Conservation (phyloP, 1,140 invertebrate genomes). For the Euura lappo region DNA sequence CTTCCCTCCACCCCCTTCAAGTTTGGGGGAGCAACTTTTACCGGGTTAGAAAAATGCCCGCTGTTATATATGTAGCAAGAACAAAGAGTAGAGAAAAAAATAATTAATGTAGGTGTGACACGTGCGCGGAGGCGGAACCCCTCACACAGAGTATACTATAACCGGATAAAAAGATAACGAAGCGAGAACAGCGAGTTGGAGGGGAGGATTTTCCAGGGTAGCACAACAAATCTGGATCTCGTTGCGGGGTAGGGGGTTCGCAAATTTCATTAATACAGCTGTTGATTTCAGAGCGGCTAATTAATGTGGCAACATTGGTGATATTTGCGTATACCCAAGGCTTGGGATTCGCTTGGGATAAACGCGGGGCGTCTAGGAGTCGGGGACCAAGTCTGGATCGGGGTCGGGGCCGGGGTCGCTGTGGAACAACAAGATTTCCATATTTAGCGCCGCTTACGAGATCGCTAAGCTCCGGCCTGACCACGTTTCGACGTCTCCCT, state of each 20-base stretch:
- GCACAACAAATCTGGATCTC: neutral
- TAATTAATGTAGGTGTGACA: slow-evolving; percentile 52
- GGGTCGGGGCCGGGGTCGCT: slow-evolving; percentile 35
- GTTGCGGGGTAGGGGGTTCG: neutral
- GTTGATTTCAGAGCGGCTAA: slow-evolving; percentile 32
- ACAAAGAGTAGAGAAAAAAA: slow-evolving; percentile 45
- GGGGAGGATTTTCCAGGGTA: neutral
- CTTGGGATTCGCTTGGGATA: neutral
- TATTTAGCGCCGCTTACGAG: slow-evolving; percentile 42
- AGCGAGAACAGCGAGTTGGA: slow-evolving; percentile 31
- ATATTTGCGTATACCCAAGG: slow-evolving; percentile 28
- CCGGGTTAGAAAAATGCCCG: no score
- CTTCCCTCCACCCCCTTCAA: no score
- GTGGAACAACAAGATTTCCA: slow-evolving; percentile 54
- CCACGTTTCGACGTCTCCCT: neutral
- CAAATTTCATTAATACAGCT: slow-evolving; percentile 15
- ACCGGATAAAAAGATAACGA: slow-evolving; percentile 52
- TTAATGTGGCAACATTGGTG: slow-evolving; percentile 34
- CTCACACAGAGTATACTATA: slow-evolving; percentile 29
- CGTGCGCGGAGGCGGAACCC: slow-evolving; percentile 33
- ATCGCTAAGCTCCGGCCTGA: neutral
- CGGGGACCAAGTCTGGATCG: slow-evolving; percentile 38
- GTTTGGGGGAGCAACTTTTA: no score
- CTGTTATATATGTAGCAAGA: slow-evolving; percentile 18
- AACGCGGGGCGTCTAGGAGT: slow-evolving; percentile 28